A percentile compares a stretch with the other conserved stretches of the same genome.
Conservation (phyloP, 1,140 invertebrate genomes). For the Drosophila rhopaloa region DNA sequence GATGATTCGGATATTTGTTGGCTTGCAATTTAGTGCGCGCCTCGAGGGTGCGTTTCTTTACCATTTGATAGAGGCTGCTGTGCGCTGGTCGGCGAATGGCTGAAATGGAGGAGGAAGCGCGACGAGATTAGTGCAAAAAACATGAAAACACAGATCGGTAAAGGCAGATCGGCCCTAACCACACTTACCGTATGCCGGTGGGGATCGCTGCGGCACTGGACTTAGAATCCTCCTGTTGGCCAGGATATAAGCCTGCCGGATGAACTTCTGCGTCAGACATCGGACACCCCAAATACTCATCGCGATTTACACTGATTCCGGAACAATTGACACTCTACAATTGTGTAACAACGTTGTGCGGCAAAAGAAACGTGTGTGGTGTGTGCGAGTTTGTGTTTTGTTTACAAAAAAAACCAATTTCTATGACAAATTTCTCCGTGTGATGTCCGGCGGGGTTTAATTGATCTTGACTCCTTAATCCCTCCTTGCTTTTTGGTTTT, state of each 20-base stretch:
- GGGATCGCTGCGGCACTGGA: slow-evolving; percentile 19
- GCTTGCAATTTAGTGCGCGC: slow-evolving; percentile 73
- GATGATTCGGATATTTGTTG: slow-evolving; percentile 75
- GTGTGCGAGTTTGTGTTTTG: slow-evolving; percentile 23
- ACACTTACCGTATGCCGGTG: slow-evolving; percentile 55
- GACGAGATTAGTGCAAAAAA: slow-evolving; percentile 9
- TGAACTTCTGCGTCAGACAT: slow-evolving; percentile 60
- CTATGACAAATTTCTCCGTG: slow-evolving; percentile 60
- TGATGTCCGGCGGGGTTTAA: slow-evolving; percentile 16
- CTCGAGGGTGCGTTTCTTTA: slow-evolving; percentile 78
- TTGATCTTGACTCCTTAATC: slow-evolving; percentile 12
- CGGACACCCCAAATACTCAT: slow-evolving; percentile 75
- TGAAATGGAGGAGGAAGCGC: slow-evolving; percentile 18
- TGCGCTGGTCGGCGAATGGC: slow-evolving; percentile 50
- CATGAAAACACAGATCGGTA: slow-evolving; percentile 5
- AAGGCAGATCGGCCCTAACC: slow-evolving; percentile 10
- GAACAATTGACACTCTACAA: slow-evolving; percentile 33
- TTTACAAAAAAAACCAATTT: slow-evolving; percentile 36
- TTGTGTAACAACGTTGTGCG: slow-evolving; percentile 49
- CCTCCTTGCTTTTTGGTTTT: slow-evolving; percentile 3
- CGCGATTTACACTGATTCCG: slow-evolving; percentile 33
- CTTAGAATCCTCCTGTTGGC: slow-evolving; percentile 51
- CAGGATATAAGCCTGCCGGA: slow-evolving; percentile 71
- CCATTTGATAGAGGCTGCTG: slow-evolving; percentile 79
- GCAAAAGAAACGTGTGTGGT: slow-evolving; percentile 21